Base-by-base conservation (phyloP, 37 sponge, comb jelly and placozoan species). In the Oscarella lobularis region DNA sequence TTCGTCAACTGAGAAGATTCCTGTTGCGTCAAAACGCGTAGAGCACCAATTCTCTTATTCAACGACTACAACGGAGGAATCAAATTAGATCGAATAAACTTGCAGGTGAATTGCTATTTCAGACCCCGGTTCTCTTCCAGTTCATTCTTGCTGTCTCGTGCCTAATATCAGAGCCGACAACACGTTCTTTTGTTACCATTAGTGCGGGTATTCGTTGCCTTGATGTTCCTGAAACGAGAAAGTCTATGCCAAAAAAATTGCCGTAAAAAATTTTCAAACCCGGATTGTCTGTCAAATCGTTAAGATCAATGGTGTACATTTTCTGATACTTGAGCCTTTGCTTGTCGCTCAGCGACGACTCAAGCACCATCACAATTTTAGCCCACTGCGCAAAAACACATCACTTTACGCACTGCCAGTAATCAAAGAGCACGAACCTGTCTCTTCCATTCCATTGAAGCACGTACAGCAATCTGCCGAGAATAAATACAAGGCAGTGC, bases 321-420 rank as follows among this genome's bases (percentile, higher is more conserved):
- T 48, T 48, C 60, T 48, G 60, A 48, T 48, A 48, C 20, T 48
- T 48, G 14, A 48, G 60, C 20, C 60, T 48, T 20, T 48, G 60
- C 9, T 20, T 48, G 20, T 20, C 20, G 60, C 60, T 48, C 60
- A 48, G 60, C 9, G 60, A 48, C 20, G 60, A 48, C 60, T 48
- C 60, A 48, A 48, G 60, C 20, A 48, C 60, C 60, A 48, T 48
- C 14, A 48, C 20, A 48, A 48, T 48, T 48, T 48, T 48, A 9
- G 60, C 60, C 60, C 60, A 48, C 60, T 48, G 60, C 60, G n/a
- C n/a, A n/a, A n/a, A n/a, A n/a, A n/a, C n/a, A 48, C 14, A 48
- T 48, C 20, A 48, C 60, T 27, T 48, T 9, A 27, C 60, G 20
- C 60, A 20, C 9, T 48, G 20, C 20, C 60, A 48, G 9, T 48